Evolutionary conservation across 2,797 vertebrate species (phyloP), one percentile per base, ranked within the genome.

Genomic region (Darevskia mixta): DNA sequence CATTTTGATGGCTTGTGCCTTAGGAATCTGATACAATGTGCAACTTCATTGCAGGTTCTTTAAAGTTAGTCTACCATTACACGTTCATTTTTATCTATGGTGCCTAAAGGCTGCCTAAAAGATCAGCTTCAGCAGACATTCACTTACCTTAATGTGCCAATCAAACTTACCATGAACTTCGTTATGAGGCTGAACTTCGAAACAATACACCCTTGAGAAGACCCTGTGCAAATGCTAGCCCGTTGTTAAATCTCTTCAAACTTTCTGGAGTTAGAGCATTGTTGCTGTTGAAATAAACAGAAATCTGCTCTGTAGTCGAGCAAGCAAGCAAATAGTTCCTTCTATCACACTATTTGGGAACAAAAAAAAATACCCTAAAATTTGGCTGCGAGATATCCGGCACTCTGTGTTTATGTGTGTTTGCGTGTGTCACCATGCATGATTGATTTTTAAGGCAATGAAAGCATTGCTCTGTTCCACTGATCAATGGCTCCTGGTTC

Each of bases 381-480:
- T 90, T 80, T 86, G 4, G 67, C 79, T 88, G 69, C 81, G 77
- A 83, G 90, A n/a, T 23, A 58, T 66, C 90, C 72, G 83, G 91
- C 88, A 32, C 80, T 91, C 92, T 86, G 64, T 55, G 23, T 79
- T 13, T 85, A 69, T 0, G 0, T 86, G 80, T 91, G 73, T 69
- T 78, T 87, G 71, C 88, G 78, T 94, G 90, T 94, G 92, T 49
- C 83, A 88, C 87, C 5, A 73, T 83, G 67, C 71, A 72, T 3
- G 92, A 96, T 96, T 91, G 96, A 95, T 91, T 95, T 89, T 86
- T 82, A 84, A 92, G 85, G 79, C 93, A 88, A 79, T 89, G 88
- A 95, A 95, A 95, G 90, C 91, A 90, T 93, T 93, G 49, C 91
- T 93, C 61, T 96, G 95, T 96, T 96, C 95, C 95, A 95, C 87